Evolutionary conservation across 2,113 vertebrate species (phyloP), one percentile per base, ranked within the genome.

Genomic region (Scartelaos histophorus): DNA sequence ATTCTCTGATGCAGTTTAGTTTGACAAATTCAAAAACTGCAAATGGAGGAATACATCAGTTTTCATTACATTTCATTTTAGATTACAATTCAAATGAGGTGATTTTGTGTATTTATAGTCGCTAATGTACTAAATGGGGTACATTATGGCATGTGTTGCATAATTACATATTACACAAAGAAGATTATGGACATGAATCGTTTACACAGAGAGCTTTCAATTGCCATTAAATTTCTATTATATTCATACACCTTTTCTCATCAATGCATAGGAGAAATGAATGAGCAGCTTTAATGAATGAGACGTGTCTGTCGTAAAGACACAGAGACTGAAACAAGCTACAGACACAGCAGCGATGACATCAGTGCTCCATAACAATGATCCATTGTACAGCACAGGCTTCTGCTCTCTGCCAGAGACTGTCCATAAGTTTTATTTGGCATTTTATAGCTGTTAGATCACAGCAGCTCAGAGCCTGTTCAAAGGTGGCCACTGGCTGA

Each of bases 391-490:
- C 79, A 86, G 76, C 75, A 69, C 67, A 78, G 90, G 85, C 89
- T 89, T 79, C 84, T 85, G 88, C 89, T 85, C 88, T 89, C 86
- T 82, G 85, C 85, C 89, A 85, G 87, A 88, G 83, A 89, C 83
- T 71, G 79, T 87, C 88, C 88, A 89, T 92, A 90, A 89, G 86
- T 92, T 93, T 93, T 88, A 93, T 94, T 93, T 92, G 89, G 82
- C 91, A 92, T 93, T 93, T 94, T 92, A 94, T 92, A 80, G 88
- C 91, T 65, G 89, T 94, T 94, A 93, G 93, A 92, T 94, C 94
- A 94, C 92, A 91, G 79, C 81, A 75, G 78, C 79, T 86, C 85
- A 85, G 82, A 85, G 82, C 87, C 85, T 85, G 81, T 81, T 90
- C 81, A 82, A 88, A 87, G 89, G 89, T 90, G 91, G 89, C 81